Base-by-base conservation (phyloP, 53 echinoderm and acorn worm species). In the Temnopleurus reevesii region DNA sequence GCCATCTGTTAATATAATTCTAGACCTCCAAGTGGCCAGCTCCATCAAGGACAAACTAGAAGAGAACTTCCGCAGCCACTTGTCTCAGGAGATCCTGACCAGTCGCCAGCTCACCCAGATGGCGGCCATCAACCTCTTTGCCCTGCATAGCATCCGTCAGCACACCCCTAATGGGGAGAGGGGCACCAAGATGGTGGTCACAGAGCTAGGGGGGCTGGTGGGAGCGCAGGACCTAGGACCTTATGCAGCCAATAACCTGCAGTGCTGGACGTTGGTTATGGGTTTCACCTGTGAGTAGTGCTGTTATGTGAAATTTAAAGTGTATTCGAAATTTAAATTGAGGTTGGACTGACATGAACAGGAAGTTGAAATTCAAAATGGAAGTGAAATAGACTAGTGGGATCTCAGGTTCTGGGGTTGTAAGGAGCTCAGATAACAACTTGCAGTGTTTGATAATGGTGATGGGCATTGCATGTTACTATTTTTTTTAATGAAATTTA, bases 71-170 rank as follows among this genome's bases (percentile, higher is more conserved):
- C 93, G 95, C 77, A 94, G 93, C 89, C 99, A 99, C 49, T 92
- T 98, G 55, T 89, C 91, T n/a, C 99, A 98, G 90, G 95, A 95
- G 86, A 92, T 90, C 76, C 91, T 98, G 89, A 96, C 95, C 1
- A 89, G 94, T 55, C 93, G 93, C 65, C 99, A 98, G 91, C 99
- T 98, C 46, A 94, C 93, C 59, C 99, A 98, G 94, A 95, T 98
- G 21, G 89, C 93, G 12, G 90, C 95, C 89, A 99, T 99, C 84
- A 99, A 99, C 77, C 92, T 99, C 57, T 99, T 96, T 81, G 96
- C 99, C 41, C 91, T 95, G 30, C 91, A 92, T 59, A 93, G 91
- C 77, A 92, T 95, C 30, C 86, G 82, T 28, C 91, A 93, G 77
- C 84, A 90, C 47, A 51, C 66, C 29, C 77, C 84, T 58, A 92